phyloP scores from a whole-genome alignment of 2,113 vertebrate genomes.

The Macroglossus sobrinus region DNA sequence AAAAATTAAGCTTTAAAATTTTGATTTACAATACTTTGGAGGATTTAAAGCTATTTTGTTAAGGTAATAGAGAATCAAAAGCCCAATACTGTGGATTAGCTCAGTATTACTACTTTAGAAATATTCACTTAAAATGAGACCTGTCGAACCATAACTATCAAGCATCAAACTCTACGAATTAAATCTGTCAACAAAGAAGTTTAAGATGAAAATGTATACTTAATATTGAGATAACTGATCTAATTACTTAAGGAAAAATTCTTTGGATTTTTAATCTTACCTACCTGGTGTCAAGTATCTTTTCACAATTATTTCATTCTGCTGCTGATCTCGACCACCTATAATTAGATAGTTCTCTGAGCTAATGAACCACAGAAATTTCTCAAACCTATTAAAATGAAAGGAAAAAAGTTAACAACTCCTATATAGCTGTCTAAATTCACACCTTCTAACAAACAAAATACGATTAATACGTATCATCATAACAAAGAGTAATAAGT shows the following conservation, averaged over 20 bases:
- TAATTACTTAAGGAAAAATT: neutral
- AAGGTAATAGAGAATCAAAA: neutral
- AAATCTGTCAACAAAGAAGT: neutral
- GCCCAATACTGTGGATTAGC: neutral
- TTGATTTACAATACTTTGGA: neutral
- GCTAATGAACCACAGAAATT: constrained; percentile 99
- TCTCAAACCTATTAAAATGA: constrained; percentile 94
- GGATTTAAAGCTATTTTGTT: neutral
- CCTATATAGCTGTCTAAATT: neutral
- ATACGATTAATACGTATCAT: neutral
- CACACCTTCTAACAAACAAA: neutral
- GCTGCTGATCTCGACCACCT: constrained; percentile 97
- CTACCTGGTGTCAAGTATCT: constrained; percentile 92
- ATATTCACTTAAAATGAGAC: constrained; percentile 12
- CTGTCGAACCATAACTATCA: neutral
- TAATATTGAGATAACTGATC: neutral
- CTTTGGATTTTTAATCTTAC: neutral
- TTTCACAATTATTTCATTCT: constrained; percentile 99
- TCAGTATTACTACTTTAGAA: neutral
- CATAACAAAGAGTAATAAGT: neutral
- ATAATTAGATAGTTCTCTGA: constrained; percentile 98
- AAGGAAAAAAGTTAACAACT: constrained; percentile 62
- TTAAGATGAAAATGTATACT: neutral
- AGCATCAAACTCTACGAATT: neutral
- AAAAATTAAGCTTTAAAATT: constrained; percentile 28